A percentile compares a stretch with the other conserved stretches of the same genome.
These are phyloP conservation scores for Anneissia japonica DNA, from an alignment of 35 echinoderm and acorn worm species.

Conservation along the genomic window DNA sequence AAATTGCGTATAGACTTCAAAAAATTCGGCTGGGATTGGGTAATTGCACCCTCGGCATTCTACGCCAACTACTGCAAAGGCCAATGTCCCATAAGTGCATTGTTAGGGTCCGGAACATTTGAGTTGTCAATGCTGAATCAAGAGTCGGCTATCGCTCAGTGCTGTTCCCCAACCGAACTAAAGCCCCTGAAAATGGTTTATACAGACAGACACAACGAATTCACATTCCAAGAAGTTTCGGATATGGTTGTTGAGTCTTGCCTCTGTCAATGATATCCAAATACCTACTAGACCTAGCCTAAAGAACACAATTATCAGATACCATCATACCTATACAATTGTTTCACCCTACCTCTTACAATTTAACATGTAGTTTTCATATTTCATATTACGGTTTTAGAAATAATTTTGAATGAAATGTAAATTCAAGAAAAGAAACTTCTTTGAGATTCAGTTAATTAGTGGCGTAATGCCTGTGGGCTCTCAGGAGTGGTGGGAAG, in stretches of 20 bases:
- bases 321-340: too few species aligned
- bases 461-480: too few species aligned
- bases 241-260: background rate
- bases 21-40: conserved; percentile 92
- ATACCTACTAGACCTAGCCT: too few species aligned
- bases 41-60: conserved; percentile 65
- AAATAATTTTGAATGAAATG: too few species aligned
- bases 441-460: too few species aligned
- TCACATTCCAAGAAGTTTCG: background rate
- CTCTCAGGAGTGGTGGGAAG: too few species aligned
- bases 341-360: too few species aligned
- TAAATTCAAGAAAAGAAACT: too few species aligned
- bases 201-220: background rate
- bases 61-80: conserved; percentile 85
- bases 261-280: background rate
- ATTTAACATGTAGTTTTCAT: too few species aligned
- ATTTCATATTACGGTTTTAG: too few species aligned
- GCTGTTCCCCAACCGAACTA: background rate
- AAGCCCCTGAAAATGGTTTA: background rate
- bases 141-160: too few species aligned
- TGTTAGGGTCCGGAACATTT: background rate
- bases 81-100: conserved; percentile 32
- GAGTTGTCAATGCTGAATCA: background rate
- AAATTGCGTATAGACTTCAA: conserved; percentile 66
- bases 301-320: too few species aligned